Conservation (phyloP, 2,797 vertebrate species). For the Arctocebus calabarensis region DNA sequence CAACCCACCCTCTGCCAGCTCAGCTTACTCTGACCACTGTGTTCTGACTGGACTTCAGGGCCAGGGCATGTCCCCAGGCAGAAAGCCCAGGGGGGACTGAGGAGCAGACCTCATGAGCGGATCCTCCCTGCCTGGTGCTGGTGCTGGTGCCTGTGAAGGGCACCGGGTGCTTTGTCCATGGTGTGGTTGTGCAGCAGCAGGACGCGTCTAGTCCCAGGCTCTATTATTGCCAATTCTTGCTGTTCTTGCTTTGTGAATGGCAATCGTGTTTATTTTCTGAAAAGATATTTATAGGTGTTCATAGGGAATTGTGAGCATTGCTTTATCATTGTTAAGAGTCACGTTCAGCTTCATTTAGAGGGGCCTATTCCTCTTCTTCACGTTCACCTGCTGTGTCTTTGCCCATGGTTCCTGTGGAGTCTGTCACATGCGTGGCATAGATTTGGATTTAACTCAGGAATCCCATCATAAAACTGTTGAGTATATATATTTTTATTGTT, state of each 20-base stretch:
- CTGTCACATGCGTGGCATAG: not conserved
- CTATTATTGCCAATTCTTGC: not conserved
- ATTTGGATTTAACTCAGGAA: slow-evolving; percentile 44
- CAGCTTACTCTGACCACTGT: not conserved
- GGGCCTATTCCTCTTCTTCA: not conserved
- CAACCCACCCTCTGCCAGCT: not conserved
- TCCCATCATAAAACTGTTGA: not conserved
- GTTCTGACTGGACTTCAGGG: not conserved
- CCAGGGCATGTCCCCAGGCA: not conserved
- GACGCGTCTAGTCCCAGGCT: not conserved
- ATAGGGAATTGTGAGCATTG: not conserved
- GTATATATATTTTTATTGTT: slow-evolving; percentile 4
- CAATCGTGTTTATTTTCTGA: not conserved
- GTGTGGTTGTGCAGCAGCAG: not conserved
- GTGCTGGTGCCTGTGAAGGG: not conserved
- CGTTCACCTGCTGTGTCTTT: not conserved
- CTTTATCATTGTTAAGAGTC: not conserved
- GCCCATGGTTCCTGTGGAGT: not conserved
- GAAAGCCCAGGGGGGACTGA: not conserved
- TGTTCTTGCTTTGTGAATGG: not conserved
- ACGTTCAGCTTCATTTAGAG: not conserved
- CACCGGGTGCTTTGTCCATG: not conserved
- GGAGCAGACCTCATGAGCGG: not conserved
- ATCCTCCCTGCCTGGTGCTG: not conserved
- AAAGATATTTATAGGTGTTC: not conserved